A percentile compares a stretch with the other conserved stretches of the same genome.
Evolutionary conservation across 2,113 vertebrate genomes (phyloP).

Genomic region (Sclerurus mexicanus): DNA sequence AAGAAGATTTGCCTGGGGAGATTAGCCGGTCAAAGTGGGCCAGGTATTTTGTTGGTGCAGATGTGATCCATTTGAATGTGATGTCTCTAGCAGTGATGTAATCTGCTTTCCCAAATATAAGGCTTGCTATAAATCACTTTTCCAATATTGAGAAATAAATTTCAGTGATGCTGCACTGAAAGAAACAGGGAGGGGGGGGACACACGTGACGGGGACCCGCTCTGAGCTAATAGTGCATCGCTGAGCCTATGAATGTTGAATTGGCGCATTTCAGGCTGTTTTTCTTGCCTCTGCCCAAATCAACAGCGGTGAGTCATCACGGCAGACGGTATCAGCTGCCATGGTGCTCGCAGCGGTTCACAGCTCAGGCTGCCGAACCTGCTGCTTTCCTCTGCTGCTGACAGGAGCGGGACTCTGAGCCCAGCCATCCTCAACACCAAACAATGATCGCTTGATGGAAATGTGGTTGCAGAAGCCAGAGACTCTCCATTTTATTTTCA

Average conservation of each 20-base stretch:
- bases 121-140: background rate
- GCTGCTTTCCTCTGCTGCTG: background rate
- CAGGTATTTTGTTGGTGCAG: background rate
- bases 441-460: fast-evolving
- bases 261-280: background rate
- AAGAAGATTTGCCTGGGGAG: background rate
- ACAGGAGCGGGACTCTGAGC: background rate
- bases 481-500: fast-evolving
- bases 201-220: background rate
- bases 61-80: background rate
- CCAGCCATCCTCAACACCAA: background rate
- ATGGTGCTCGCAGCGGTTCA: fast-evolving
- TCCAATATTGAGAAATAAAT: background rate
- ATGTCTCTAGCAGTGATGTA: background rate
- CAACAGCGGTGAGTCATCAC: conserved; percentile 25
- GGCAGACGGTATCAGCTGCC: background rate
- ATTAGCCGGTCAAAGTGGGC: background rate
- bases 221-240: background rate
- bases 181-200: background rate
- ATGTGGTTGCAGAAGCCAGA: background rate
- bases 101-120: background rate
- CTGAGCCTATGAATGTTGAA: background rate
- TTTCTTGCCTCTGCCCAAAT: conserved; percentile 26
- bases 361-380: background rate
- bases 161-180: background rate